Base-by-base conservation (phyloP, 2,797 vertebrate genomes). In the Coreius guichenoti region DNA sequence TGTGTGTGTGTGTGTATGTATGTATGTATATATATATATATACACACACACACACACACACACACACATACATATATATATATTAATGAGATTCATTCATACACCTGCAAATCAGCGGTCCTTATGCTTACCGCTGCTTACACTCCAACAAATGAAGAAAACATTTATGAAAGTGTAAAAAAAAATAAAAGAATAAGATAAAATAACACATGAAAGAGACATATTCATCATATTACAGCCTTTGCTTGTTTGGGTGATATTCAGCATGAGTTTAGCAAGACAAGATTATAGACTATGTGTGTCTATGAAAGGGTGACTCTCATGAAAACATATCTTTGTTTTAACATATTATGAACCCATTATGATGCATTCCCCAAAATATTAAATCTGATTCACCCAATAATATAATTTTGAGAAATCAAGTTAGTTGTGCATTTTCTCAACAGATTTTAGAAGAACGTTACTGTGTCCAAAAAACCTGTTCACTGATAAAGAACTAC, bases 191-290 rank as follows among this genome's bases (percentile, higher is more conserved):
- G 1, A 58, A 26, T 43, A 11, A 2, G 4, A 43, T 2, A 43
- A 43, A 43, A 43, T 9, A 16, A 21, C 13, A 29, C 5, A 33
- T 6, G 29, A 49, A 4, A 23, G 5, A 61, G 9, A 17, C 21
- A 49, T 58, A 69, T 63, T 63, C n/a, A 43, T 70, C 51, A 16
- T 8, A 58, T 45, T 72, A 51, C 45, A 36, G 31, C 17, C 3
- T 61, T 68, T 31, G 63, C 43, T 77, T 78, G 74, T 11, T 79
- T 70, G 65, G 49, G 65, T 84, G 83, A 84, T 51, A 70, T 31
- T 70, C 83, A 84, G 74, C 65, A 84, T 58, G 36, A 69, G 65
- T 65, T 51, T 45, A 68, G 7, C 68, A 39, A 11, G 23, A 45
- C 58, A 43, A 51, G 0, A 31, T 33, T 31, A 33, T 12, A 23